Evolutionary conservation across 2,113 vertebrate genomes (phyloP), one percentile per base, ranked within the genome.

Genomic region (Fregata magnificens): DNA sequence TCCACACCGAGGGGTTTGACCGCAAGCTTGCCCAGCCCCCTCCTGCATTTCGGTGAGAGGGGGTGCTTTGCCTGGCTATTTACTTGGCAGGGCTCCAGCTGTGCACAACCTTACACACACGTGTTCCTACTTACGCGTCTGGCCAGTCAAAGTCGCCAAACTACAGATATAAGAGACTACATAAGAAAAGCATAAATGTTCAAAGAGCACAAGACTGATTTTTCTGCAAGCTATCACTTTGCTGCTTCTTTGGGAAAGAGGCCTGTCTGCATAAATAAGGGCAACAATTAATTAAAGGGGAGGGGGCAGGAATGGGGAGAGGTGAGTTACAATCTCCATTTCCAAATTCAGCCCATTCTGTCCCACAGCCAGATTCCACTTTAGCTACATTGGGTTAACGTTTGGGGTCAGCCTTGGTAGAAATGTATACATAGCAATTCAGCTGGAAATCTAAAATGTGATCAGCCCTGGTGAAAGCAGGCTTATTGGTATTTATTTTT

Each of bases 11-110:
- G 44, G 28, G 6, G 9, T 40, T 78, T 53, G 34, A 49, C 20
- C 4, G 0, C 26, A 32, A 61, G 26, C 22, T 76, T 5, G 1
- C 29, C 36, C 0, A 0, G 16, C 11, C 19, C 14, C 7, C 29
- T 73, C 31, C 22, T 3, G 3, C 0, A 0, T 55, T 86, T 66
- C 2, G 1, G 14, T 59, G 71, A 36, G 11, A 29, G 11, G 13
- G 5, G 7, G 5, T 40, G 36, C 28, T 86, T 34, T 50, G 32
- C 55, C 50, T 56, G 82, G 13, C 19, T 36, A 26, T 36, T 55
- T 29, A 18, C 22, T 42, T 32, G 70, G 32, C 49, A 73, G n/a
- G 21, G 10, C 38, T 81, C 58, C 21, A 13, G 59, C 49, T 65
- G 45, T 47, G 28, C 50, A 47, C n/a, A 74, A 15, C 13, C n/a